Evolutionary conservation across 2,113 vertebrate genomes (phyloP), one percentile per base, ranked within the genome.

Genomic region (Passer domesticus): DNA sequence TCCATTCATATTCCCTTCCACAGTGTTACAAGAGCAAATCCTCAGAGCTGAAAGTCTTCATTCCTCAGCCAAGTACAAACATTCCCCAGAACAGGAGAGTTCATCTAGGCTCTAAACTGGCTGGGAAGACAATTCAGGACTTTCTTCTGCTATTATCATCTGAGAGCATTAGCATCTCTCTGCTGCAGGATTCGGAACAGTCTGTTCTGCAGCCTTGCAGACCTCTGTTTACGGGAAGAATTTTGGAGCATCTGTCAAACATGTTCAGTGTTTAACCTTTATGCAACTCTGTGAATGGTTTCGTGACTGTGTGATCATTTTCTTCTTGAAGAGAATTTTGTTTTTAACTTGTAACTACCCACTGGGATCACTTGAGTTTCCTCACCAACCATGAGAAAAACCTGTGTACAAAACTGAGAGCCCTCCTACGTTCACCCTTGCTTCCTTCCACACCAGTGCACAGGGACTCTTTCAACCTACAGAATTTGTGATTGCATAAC

Each of bases 401-500:
- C 41, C 50, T 21, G 11, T 37, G 75, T 70, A 20, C 28, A 49
- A 76, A 85, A 70, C 55, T 9, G 53, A 66, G 63, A 72, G 46
- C 63, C 55, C 80, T 94, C 50, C 55, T 39, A 20, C 43, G 8
- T 81, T 92, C 59, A 63, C 52, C 37, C 44, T 80, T 83, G 56
- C 81, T 56, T 93, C 49, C 85, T 92, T 94, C 94, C 69, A 79
- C 1, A 0, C 31, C 30, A 20, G 56, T 72, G 66, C 86, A 84
- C 64, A 70, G 83, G 43, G 49, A 67, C 77, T 69, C 82, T 91
- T 77, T 83, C 84, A 91, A 82, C 87, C 73, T 96, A 43, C 85
- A 89, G 73, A 81, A 72, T 83, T 13, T 74, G 82, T 53, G 73
- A 84, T 94, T 97, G 90, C 90, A 22, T 90, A 96, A 97, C 73